phyloP scores from a whole-genome alignment of 2,797 vertebrate genomes.

The Coluber constrictor region DNA sequence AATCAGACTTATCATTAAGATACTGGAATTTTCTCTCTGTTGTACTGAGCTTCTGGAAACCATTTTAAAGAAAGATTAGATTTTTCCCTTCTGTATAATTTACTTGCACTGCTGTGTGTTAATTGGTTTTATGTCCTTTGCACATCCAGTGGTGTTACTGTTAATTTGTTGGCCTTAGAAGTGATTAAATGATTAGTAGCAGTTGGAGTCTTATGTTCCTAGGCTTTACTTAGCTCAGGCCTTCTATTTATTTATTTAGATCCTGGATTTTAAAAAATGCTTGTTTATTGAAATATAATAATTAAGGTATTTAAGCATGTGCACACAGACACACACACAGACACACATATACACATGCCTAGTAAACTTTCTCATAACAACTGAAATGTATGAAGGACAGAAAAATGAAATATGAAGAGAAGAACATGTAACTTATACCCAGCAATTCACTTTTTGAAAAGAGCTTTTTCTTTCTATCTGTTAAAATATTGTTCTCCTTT shows the following conservation, averaged over 20 bases:
- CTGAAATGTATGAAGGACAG: not conserved
- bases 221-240: not conserved
- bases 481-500: not conserved
- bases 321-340: not conserved
- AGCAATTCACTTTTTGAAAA: not conserved
- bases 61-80: not conserved
- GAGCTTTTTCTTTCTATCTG: not conserved
- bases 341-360: not conserved
- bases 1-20: not conserved
- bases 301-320: not conserved
- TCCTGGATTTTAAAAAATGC: not conserved
- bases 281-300: not conserved
- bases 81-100: not conserved
- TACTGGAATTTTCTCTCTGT: not conserved
- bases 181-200: constrained; percentile 22
- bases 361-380: not conserved
- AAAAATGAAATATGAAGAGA: not conserved
- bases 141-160: constrained; percentile 25
- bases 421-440: not conserved
- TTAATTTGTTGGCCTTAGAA: constrained; percentile 34
- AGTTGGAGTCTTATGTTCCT: not conserved
- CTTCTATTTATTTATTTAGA: not conserved
- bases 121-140: constrained; percentile 28
- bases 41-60: not conserved
- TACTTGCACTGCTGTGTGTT: constrained; percentile 21